Conservation (phyloP, 2,113 vertebrate genomes). For the Gnathonemus longibarbis region DNA sequence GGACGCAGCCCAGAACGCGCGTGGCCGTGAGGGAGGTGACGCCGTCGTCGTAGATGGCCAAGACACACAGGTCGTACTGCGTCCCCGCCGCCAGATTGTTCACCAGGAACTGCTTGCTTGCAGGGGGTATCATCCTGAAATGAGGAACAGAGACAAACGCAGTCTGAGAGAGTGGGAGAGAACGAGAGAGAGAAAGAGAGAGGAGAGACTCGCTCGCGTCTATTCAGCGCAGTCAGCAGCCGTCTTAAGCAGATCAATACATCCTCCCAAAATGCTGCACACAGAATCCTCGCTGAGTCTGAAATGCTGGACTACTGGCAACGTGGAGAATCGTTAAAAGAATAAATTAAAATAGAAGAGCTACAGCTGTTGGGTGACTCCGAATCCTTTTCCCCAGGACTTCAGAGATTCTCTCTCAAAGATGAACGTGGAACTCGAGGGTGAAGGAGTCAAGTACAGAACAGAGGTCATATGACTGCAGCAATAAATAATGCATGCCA, state of each 20-base stretch:
- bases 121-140: constrained; percentile 91
- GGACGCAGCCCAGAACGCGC: constrained; percentile 87
- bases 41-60: constrained; percentile 95
- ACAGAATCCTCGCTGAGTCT: not conserved
- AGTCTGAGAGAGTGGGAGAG: not conserved
- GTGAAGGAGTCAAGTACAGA: not conserved
- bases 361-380: not conserved
- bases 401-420: not conserved
- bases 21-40: constrained; percentile 92
- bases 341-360: not conserved
- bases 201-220: not conserved
- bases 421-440: not conserved
- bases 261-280: not conserved
- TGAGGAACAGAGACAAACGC: not conserved
- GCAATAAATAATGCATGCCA: not conserved
- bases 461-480: not conserved
- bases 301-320: not conserved
- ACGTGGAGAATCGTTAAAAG: not conserved
- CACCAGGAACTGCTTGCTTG: constrained; percentile 89
- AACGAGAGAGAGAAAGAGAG: not conserved
- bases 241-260: not conserved
- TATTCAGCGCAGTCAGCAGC: not conserved
- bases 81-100: constrained; percentile 94
- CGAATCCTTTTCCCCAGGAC: not conserved
- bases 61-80: constrained; percentile 84